These are phyloP conservation scores for Hydropsyche tenuis DNA, from an alignment of 1,140 invertebrate species.

Conservation along the genomic window DNA sequence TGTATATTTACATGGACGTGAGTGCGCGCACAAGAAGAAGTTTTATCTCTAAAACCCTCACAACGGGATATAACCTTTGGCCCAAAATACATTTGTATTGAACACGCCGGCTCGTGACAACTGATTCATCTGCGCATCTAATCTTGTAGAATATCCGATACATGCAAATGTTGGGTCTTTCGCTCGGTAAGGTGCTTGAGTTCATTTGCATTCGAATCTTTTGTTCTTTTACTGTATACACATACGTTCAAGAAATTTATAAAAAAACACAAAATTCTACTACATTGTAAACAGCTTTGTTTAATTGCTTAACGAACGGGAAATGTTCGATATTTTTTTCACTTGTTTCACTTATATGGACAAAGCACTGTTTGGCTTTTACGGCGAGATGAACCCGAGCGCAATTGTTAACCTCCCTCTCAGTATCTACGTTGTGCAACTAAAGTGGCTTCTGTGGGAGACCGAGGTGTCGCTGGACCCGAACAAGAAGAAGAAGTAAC, in stretches of 20 bases:
- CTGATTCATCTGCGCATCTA: slow-evolving; percentile 49
- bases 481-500: background rate
- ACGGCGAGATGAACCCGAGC: slow-evolving; percentile 16
- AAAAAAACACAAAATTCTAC: too few relatives aligned
- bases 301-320: too few relatives aligned
- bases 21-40: slow-evolving; percentile 12
- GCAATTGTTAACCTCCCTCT: slow-evolving; percentile 34
- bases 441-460: slow-evolving; percentile 32
- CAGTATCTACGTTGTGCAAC: slow-evolving; percentile 23
- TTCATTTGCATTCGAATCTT: slow-evolving; percentile 47
- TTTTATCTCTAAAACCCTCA: slow-evolving; percentile 27
- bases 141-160: slow-evolving; percentile 48
- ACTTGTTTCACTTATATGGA: too few relatives aligned
- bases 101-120: slow-evolving; percentile 48
- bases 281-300: too few relatives aligned
- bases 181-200: slow-evolving; percentile 34
- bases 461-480: slow-evolving; percentile 31
- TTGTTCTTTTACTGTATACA: background rate
- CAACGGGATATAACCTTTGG: slow-evolving; percentile 45
- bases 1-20: background rate
- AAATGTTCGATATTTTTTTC: too few relatives aligned
- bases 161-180: slow-evolving; percentile 44
- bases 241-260: too few relatives aligned
- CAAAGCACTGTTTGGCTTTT: too few relatives aligned
- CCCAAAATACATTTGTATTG: slow-evolving; percentile 49